A percentile compares a stretch with the other conserved stretches of the same genome.
phyloP scores from a whole-genome alignment of 2,113 vertebrate genomes.

The Azemiops feae region DNA sequence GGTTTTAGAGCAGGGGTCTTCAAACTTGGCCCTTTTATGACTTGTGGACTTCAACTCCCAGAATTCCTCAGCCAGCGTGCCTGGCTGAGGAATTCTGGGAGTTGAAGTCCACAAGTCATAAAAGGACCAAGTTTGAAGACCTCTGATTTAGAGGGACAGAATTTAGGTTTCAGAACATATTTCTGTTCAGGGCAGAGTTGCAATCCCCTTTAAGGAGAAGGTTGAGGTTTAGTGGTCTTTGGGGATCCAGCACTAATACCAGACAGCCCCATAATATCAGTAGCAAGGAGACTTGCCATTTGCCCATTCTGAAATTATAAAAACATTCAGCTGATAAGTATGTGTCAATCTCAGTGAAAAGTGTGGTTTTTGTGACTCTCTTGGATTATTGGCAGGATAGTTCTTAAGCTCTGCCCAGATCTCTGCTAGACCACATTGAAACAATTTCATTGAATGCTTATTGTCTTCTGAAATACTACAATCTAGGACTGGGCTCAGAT shows the following conservation, averaged over 20 bases:
- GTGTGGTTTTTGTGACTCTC: not conserved
- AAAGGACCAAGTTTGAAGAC: too few species aligned
- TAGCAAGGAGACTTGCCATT: not conserved
- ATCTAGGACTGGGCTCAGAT: not conserved
- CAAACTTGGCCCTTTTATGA: too few species aligned
- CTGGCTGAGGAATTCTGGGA: too few species aligned
- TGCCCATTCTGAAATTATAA: not conserved
- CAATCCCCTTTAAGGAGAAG: not conserved
- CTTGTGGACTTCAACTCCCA: too few species aligned
- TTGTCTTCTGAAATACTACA: not conserved
- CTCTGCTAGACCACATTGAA: not conserved
- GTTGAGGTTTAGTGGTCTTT: not conserved
- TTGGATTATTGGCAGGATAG: not conserved
- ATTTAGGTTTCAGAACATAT: not conserved
- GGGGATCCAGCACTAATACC: not conserved
- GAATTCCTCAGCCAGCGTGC: too few species aligned
- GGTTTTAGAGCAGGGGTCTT: not conserved
- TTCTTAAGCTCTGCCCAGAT: not conserved
- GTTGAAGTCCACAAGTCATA: too few species aligned
- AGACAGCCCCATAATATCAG: not conserved
- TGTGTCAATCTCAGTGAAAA: not conserved
- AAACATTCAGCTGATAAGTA: not conserved
- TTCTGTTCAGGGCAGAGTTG: not conserved
- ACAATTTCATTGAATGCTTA: not conserved
- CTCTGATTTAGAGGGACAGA: not conserved